phyloP scores from a whole-genome alignment of 1,140 invertebrate species.

The Macrostomum lignano region DNA sequence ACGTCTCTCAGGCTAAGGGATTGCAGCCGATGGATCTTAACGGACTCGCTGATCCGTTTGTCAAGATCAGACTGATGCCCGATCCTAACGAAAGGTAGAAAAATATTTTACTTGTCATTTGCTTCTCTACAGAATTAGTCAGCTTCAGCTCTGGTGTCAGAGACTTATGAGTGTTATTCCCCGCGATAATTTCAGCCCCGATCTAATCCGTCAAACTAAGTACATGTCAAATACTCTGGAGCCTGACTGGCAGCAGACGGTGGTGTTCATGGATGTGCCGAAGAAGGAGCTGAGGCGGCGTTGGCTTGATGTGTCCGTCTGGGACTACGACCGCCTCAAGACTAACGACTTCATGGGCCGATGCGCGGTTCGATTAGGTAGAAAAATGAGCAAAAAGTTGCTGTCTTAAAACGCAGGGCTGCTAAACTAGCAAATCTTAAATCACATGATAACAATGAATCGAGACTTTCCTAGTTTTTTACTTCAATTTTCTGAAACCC shows the following conservation, averaged over 20 bases:
- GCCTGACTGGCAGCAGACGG: slow-evolving; percentile 38
- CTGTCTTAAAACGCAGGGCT: too few relatives aligned
- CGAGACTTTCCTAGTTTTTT: too few relatives aligned
- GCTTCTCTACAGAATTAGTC: too few relatives aligned
- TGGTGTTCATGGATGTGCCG: slow-evolving; percentile 34
- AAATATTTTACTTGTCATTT: too few relatives aligned
- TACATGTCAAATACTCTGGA: slow-evolving; percentile 31
- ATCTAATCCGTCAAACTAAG: slow-evolving; percentile 36
- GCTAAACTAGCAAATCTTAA: too few relatives aligned
- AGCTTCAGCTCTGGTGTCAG: too few relatives aligned
- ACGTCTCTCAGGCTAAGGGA: slow-evolving; percentile 31
- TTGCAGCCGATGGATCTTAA: slow-evolving; percentile 29
- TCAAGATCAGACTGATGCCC: slow-evolving; percentile 36
- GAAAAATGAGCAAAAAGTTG: too few relatives aligned
- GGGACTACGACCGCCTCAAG: slow-evolving; percentile 35
- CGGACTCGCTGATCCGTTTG: slow-evolving; percentile 34
- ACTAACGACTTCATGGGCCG: slow-evolving; percentile 36
- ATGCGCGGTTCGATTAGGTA: too few relatives aligned
- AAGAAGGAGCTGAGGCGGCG: slow-evolving; percentile 29
- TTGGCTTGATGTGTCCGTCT: slow-evolving; percentile 35
- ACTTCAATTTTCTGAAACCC: too few relatives aligned
- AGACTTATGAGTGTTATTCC: too few relatives aligned
- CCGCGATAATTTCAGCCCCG: slow-evolving; percentile 32
- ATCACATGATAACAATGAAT: too few relatives aligned
- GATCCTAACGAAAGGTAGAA: slow-evolving; percentile 12